These are phyloP conservation scores for Astropecten irregularis DNA, from an alignment of 53 echinoderm and acorn worm species.

Conservation along the genomic window DNA sequence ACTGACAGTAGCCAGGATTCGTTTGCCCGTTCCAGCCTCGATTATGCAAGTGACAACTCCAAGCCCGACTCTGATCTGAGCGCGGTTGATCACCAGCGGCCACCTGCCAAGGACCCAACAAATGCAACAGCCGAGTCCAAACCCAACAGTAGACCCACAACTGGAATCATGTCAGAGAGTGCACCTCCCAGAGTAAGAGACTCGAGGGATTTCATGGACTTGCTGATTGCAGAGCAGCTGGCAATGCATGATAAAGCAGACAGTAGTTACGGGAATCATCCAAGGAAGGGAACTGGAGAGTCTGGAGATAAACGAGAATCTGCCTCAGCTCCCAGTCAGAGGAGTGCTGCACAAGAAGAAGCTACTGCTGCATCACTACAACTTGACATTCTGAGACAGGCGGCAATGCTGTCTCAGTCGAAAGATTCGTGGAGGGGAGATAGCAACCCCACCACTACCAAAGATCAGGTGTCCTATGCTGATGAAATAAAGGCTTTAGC, in stretches of 20 bases:
- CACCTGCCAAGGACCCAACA: background rate
- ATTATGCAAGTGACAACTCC: slow-evolving; percentile 43
- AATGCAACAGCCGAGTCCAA: background rate
- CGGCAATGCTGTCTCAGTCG: slow-evolving; percentile 13
- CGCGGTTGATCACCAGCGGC: background rate
- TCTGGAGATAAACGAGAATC: background rate
- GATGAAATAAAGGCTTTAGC: slow-evolving; percentile 14
- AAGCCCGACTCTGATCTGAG: background rate
- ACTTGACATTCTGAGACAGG: slow-evolving; percentile 39
- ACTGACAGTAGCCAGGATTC: slow-evolving; percentile 61
- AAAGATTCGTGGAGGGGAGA: slow-evolving; percentile 19
- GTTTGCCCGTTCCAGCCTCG: slow-evolving; percentile 15
- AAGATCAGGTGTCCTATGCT: background rate
- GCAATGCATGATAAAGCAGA: slow-evolving; percentile 28
- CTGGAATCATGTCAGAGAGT: slow-evolving; percentile 9
- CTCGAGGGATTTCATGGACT: slow-evolving; percentile 44
- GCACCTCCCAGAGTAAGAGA: slow-evolving; percentile 5
- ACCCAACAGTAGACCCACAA: slow-evolving; percentile 17
- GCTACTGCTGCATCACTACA: background rate
- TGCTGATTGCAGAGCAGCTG: slow-evolving; percentile 50
- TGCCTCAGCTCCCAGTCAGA: background rate
- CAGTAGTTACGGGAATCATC: background rate
- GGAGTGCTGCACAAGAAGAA: background rate
- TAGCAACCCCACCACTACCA: background rate
- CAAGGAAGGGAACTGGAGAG: background rate